Evolutionary conservation across 2,797 vertebrate genomes (phyloP), one percentile per base, ranked within the genome.

Genomic region (Bovichtus variegatus): DNA sequence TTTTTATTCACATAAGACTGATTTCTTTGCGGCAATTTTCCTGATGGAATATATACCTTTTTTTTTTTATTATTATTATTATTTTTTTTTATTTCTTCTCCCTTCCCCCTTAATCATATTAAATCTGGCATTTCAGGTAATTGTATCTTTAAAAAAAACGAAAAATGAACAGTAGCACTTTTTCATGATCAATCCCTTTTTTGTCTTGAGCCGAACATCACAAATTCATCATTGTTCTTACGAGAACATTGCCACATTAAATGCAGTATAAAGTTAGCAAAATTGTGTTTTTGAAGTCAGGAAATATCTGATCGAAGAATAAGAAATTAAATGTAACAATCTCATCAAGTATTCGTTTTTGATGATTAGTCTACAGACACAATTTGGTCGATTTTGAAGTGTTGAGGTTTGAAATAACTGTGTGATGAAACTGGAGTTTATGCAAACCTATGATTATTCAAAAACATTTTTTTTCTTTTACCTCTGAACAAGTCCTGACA

Each of bases 371-470:
- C 68, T 55, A 21, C n/a, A 53, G 29, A 54, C 38, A 51, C 51
- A 27, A 31, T 60, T 75, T 46, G n/a, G 12, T 50, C 38, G 58
- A 2, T 36, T 54, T 3, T 8, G n/a, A 63, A 21, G 1, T 76
- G 49, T 66, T 54, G 29, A 61, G 16, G 12, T 66, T 44, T 65
- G 63, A 71, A 73, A 67, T 25, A 62, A 74, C 85, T 85, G 53
- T 80, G 60, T 70, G 47, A 83, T 57, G n/a, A 71, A 59, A 72
- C 47, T 65, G 16, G 70, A 36, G 44, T 70, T 72, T 74, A 43
- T 47, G 8, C 8, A 38, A 29, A 11, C 31, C 78, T 25, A 63
- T 80, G 27, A 65, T 58, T 84, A 76, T 82, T 74, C 27, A 79
- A 36, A 74, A 47, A 6, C 49, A 25, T 46, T 47, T 81, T 49